These are phyloP conservation scores for Limenitis camilla DNA, from an alignment of 2,888 invertebrate species.

Conservation along the genomic window DNA sequence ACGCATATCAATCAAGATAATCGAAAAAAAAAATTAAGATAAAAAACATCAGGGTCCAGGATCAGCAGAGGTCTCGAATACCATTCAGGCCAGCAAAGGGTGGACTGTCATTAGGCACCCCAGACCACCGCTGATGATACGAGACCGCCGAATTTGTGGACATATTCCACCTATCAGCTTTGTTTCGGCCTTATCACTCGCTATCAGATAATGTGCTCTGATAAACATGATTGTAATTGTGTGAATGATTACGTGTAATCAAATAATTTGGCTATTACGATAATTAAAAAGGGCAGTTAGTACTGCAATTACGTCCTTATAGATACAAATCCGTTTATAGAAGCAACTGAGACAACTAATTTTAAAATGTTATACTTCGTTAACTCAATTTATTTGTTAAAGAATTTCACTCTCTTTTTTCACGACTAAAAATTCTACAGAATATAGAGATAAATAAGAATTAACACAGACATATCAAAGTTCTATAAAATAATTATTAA, in stretches of 20 bases:
- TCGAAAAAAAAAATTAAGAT: conserved; percentile 55
- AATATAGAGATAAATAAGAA: too few species aligned
- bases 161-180: conserved; percentile 44
- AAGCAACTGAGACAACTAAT: too few species aligned
- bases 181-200: conserved; percentile 41
- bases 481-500: too few species aligned
- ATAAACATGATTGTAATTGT: conserved; percentile 30
- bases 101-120: conserved; percentile 59
- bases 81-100: conserved; percentile 56
- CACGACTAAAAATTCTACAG: too few species aligned
- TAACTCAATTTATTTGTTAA: too few species aligned
- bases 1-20: conserved; percentile 61
- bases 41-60: conserved; percentile 58
- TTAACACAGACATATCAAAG: too few species aligned
- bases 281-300: conserved; percentile 9
- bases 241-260: conserved; percentile 21
- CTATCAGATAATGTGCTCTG: conserved; percentile 49
- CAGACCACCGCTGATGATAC: conserved; percentile 72
- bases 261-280: conserved; percentile 12
- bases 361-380: too few species aligned
- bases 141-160: conserved; percentile 45
- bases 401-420: too few species aligned
- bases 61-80: conserved; percentile 77
- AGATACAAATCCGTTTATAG: not conserved
- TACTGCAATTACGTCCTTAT: not conserved